These are phyloP conservation scores for Sparidentex hasta DNA, from an alignment of 2,797 vertebrate genomes.

Conservation along the genomic window DNA sequence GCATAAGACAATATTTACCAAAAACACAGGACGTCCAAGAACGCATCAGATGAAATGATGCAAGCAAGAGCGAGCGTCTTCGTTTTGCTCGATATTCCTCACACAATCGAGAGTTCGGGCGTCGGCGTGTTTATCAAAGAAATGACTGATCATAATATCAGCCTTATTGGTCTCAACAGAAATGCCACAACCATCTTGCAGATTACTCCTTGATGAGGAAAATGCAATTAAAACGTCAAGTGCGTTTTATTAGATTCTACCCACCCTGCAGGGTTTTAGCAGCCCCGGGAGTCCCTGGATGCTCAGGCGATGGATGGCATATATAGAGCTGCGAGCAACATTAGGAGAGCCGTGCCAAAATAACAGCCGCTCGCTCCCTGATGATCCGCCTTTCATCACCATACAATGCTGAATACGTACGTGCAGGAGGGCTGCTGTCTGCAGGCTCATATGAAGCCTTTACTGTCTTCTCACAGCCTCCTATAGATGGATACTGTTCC, in stretches of 20 bases:
- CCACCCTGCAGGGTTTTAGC: constrained; percentile 78
- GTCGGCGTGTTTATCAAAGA: constrained; percentile 81
- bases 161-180: constrained; percentile 86
- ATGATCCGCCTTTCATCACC: constrained; percentile 59
- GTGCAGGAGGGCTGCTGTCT: constrained; percentile 14
- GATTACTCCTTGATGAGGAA: constrained; percentile 88
- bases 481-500: neutral
- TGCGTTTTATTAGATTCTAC: constrained; percentile 86
- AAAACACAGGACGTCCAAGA: constrained; percentile 34
- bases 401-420: constrained; percentile 33
- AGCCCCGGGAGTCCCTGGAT: constrained; percentile 71
- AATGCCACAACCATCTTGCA: constrained; percentile 82
- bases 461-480: neutral
- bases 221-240: constrained; percentile 88
- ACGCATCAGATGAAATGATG: constrained; percentile 44
- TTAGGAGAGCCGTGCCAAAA: constrained; percentile 64
- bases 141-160: constrained; percentile 85
- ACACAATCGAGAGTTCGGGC: constrained; percentile 56
- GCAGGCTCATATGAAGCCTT: constrained; percentile 2
- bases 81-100: constrained; percentile 45
- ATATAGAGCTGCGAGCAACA: constrained; percentile 68
- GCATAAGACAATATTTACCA: constrained; percentile 37
- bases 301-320: constrained; percentile 67
- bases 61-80: constrained; percentile 36
- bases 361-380: constrained; percentile 65